Evolutionary conservation across 2,113 vertebrate species (phyloP).

Genomic region (Hippoglossus stenolepis): DNA sequence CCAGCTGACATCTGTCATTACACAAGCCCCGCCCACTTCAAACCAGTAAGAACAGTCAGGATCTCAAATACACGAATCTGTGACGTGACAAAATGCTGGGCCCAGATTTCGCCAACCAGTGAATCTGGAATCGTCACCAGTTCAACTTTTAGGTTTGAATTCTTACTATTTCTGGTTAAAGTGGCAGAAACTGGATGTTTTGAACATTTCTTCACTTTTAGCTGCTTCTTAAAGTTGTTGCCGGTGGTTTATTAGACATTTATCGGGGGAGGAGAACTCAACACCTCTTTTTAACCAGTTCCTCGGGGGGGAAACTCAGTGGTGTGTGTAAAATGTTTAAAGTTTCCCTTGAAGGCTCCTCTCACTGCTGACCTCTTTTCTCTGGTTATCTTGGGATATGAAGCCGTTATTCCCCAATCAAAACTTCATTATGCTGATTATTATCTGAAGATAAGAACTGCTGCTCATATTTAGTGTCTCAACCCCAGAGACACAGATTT

Average conservation of each 20-base stretch:
- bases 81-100: no score
- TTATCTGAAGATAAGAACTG: not conserved
- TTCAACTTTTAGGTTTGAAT: not conserved
- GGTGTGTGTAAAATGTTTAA: no score
- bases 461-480: constrained; percentile 2
- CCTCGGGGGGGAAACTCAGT: not conserved
- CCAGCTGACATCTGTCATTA: not conserved
- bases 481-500: not conserved
- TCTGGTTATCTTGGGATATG: not conserved
- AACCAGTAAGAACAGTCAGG: not conserved
- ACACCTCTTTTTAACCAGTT: not conserved
- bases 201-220: no score
- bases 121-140: no score
- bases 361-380: not conserved
- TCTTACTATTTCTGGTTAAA: no score
- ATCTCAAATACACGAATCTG: not conserved
- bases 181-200: no score
- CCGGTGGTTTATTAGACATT: not conserved
- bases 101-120: no score
- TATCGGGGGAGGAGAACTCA: not conserved
- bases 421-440: constrained; percentile 31
- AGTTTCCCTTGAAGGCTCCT: not conserved
- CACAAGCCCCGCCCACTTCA: not conserved
- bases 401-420: constrained; percentile 31
- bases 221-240: not conserved